phyloP scores from a whole-genome alignment of 1,140 invertebrate species.

The Hestina assimilis region DNA sequence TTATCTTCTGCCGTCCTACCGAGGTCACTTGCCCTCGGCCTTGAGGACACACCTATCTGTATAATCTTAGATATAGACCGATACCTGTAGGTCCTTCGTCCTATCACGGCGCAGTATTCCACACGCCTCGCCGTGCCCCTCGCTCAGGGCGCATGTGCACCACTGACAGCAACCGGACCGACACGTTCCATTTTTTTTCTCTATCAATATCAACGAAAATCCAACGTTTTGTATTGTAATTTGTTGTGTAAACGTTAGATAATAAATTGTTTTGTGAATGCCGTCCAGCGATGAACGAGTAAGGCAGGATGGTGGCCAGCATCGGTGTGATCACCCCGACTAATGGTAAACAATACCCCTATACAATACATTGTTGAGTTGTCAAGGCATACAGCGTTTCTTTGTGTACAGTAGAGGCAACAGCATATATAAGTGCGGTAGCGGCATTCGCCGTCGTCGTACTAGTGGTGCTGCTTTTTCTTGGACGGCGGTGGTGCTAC shows the following conservation, averaged over 20 bases:
- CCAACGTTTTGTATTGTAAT: not conserved
- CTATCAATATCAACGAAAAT: slow-evolving; percentile 25
- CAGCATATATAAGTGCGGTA: slow-evolving; percentile 72
- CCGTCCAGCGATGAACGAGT: slow-evolving; percentile 45
- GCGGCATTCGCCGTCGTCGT: slow-evolving; percentile 65
- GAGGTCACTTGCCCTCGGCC: slow-evolving; percentile 56
- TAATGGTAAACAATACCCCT: slow-evolving; percentile 61
- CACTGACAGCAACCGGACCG: slow-evolving; percentile 56
- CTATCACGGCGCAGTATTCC: slow-evolving; percentile 56
- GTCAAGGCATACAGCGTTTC: slow-evolving; percentile 21
- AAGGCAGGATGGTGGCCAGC: slow-evolving; percentile 67
- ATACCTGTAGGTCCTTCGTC: slow-evolving; percentile 56
- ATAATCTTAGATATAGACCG: slow-evolving; percentile 28
- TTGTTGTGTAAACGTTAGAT: not conserved
- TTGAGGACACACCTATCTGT: slow-evolving; percentile 45
- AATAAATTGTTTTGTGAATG: slow-evolving; percentile 16
- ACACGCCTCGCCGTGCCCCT: slow-evolving; percentile 66
- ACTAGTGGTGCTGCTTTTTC: slow-evolving; percentile 68
- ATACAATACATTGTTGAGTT: slow-evolving; percentile 24
- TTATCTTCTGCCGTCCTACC: slow-evolving; percentile 9
- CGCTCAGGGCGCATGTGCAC: slow-evolving; percentile 54
- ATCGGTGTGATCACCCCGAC: slow-evolving; percentile 58
- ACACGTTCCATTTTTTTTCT: slow-evolving; percentile 54
- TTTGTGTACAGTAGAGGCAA: slow-evolving; percentile 66
- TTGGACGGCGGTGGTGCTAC: slow-evolving; percentile 67